Base-by-base conservation (phyloP, 2,888 invertebrate species). In the Phyllotreta cruciferae region DNA sequence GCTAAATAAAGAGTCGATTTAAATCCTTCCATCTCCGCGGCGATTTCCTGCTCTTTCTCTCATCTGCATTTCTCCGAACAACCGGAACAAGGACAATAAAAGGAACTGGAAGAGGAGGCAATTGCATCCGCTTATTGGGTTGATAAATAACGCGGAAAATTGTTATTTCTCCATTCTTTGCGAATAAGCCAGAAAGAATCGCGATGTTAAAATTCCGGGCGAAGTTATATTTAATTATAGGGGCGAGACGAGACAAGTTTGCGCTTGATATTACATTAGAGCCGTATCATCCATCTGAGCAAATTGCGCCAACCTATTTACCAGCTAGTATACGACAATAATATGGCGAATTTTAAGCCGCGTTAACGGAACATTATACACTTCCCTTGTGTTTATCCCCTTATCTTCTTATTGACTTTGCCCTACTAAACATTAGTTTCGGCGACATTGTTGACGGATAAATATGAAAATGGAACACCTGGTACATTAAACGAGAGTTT, bases 1-100 rank as follows among this genome's bases (percentile, higher is more conserved):
- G 36, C 58, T 58, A 42, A 58, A 58, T 52, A 58, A 58, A 44
- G 41, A 58, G 58, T 50, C 52, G 39, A 42, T 58, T 58, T 50
- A n/a, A 58, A 50, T 58, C 50, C 58, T 13, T 49, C 49, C 14
- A 24, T 37, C 39, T 57, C 56, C 41, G 11, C 41, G 13, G 50
- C 41, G 52, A 52, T 58, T 52, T 50, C n/a, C n/a, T n/a, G 34
- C 42, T 58, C 42, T 41, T 11, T 24, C 24, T 41, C 34, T 24
- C 24, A 24, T 58, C 41, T 58, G 34, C 50, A 50, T 58, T 58
- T 24, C 11, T 11, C 6, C 9, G 52, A 58, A 58, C 50, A 39
- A 35, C 49, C 24, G 9, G 49, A 47, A 38, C n/a, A 49, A 24
- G 42, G 14, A 61, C 38, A 54, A 49, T 34, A 50, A 53, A n/a